phyloP scores from a whole-genome alignment of 1,140 invertebrate genomes.

The Theocolax elegans region DNA sequence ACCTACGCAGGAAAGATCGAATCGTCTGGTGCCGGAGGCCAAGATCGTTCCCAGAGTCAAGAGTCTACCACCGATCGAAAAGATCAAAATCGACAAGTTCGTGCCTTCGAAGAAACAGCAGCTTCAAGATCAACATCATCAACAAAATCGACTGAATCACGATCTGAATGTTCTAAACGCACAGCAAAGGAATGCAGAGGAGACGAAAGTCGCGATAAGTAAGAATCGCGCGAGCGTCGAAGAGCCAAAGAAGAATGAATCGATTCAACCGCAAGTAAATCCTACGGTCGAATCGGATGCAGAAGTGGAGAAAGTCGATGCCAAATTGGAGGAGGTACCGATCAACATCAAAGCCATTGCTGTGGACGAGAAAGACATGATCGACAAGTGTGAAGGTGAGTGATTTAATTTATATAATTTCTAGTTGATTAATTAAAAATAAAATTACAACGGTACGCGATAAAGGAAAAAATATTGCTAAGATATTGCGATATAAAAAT shows the following conservation, averaged over 20 bases:
- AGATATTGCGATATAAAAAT: too few species aligned
- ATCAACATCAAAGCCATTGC: slow-evolving; percentile 49
- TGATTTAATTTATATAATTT: too few species aligned
- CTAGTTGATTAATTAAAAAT: background rate
- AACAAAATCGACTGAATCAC: slow-evolving; percentile 15
- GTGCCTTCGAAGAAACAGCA: slow-evolving; percentile 45
- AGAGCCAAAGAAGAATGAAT: slow-evolving; percentile 19
- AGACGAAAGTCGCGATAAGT: background rate
- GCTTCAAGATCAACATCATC: slow-evolving; percentile 11
- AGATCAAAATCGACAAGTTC: slow-evolving; percentile 56
- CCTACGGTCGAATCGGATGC: slow-evolving; percentile 48
- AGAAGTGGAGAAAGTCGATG: slow-evolving; percentile 51
- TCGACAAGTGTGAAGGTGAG: slow-evolving; percentile 60
- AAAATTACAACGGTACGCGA: too few species aligned
- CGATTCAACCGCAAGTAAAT: background rate
- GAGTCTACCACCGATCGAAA: slow-evolving; percentile 44
- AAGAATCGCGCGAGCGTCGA: slow-evolving; percentile 6
- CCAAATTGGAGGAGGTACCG: background rate
- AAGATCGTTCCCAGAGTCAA: slow-evolving; percentile 43
- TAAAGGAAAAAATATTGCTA: too few species aligned
- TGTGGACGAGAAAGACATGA: slow-evolving; percentile 60
- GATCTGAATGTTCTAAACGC: background rate
- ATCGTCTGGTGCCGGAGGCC: slow-evolving; percentile 50
- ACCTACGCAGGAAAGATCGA: slow-evolving; percentile 35
- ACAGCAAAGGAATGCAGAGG: background rate